These are phyloP conservation scores for Leptopilina clavipes DNA, from an alignment of 1,140 invertebrate genomes.

Conservation along the genomic window DNA sequence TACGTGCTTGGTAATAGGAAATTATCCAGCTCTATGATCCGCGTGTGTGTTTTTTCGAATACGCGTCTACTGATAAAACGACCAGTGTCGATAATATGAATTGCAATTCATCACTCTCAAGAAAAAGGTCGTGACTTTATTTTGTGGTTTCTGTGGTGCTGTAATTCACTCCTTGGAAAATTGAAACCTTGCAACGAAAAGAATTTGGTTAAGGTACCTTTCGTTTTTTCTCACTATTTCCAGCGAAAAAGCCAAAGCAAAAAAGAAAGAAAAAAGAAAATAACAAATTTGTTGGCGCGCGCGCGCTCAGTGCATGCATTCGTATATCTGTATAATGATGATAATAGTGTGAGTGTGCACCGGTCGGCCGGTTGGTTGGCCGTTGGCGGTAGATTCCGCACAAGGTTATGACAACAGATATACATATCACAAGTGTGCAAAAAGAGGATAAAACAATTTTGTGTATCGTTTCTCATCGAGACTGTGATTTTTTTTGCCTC, in stretches of 20 bases:
- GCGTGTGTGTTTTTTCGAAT: constrained; percentile 38
- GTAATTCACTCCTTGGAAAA: constrained; percentile 42
- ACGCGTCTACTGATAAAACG: constrained; percentile 32
- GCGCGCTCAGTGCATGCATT: constrained; percentile 4
- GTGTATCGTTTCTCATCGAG: not conserved
- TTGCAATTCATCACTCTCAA: constrained; percentile 48
- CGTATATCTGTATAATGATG: not conserved
- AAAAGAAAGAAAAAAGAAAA: not conserved
- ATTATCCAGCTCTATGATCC: constrained; percentile 11
- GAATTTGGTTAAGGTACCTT: constrained; percentile 50
- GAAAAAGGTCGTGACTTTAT: constrained; percentile 50
- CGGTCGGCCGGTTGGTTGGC: constrained; percentile 13
- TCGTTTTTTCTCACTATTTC: not conserved
- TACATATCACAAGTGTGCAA: constrained; percentile 28
- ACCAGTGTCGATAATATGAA: constrained; percentile 54
- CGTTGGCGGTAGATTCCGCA: constrained; percentile 24
- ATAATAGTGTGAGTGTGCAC: constrained; percentile 9
- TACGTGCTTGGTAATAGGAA: not conserved
- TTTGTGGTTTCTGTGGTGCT: constrained; percentile 7
- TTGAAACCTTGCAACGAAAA: constrained; percentile 46
- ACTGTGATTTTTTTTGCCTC: not conserved
- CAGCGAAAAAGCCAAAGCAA: not conserved
- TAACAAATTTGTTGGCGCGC: not conserved
- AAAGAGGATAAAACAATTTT: not conserved
- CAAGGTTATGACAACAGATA: constrained; percentile 32